These are phyloP conservation scores for Callochromis pleurospilus DNA, from an alignment of 2,113 vertebrate genomes.

Conservation along the genomic window DNA sequence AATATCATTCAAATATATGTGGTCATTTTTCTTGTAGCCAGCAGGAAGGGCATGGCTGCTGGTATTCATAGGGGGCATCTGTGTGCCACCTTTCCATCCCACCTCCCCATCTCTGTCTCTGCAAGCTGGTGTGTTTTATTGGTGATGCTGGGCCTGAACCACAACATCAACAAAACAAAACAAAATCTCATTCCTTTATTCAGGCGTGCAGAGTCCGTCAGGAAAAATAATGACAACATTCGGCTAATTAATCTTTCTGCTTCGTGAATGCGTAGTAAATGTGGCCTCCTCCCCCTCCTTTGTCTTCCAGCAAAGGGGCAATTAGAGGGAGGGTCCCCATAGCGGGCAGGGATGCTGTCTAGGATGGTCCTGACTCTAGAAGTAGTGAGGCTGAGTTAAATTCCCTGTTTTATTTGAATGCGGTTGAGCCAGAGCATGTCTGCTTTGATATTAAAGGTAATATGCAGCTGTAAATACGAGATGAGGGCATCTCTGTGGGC, in stretches of 20 bases:
- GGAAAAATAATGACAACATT: slow-evolving; percentile 3
- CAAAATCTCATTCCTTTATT: background rate
- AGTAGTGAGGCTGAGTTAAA: background rate
- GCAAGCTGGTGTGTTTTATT: background rate
- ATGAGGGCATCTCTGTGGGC: background rate
- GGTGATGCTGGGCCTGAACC: background rate
- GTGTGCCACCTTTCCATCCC: background rate
- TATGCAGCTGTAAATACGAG: background rate
- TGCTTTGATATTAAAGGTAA: background rate
- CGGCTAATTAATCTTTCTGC: slow-evolving; percentile 18
- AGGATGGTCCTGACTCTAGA: background rate
- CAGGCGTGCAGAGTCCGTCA: background rate
- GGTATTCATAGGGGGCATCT: background rate
- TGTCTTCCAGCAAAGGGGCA: slow-evolving; percentile 3
- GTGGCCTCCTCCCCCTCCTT: background rate
- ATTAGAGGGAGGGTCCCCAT: slow-evolving; percentile 1
- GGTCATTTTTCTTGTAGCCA: background rate
- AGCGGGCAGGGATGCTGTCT: background rate
- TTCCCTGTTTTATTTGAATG: background rate
- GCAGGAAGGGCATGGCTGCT: background rate
- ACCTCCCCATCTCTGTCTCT: background rate
- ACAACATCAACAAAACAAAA: background rate
- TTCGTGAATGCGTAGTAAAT: slow-evolving; percentile 10
- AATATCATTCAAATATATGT: background rate
- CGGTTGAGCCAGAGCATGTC: background rate